Conservation (phyloP, 2,888 invertebrate species). For the Cancer borealis region DNA sequence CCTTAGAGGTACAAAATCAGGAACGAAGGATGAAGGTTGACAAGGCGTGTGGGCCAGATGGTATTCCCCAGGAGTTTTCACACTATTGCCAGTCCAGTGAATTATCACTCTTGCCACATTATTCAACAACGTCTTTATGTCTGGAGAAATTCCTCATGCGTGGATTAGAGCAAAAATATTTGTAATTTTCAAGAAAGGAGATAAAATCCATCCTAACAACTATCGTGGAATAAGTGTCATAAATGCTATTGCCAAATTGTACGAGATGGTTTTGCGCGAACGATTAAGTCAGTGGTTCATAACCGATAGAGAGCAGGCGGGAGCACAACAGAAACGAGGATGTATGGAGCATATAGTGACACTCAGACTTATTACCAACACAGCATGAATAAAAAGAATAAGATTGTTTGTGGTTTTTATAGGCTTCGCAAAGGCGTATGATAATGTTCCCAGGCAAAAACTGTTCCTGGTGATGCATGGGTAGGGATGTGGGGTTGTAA, state of each 20-base stretch:
- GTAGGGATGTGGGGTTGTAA: not conserved
- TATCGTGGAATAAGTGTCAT: constrained; percentile 6
- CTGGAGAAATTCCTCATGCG: not conserved
- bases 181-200: too few relatives aligned
- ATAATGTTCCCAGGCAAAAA: not conserved
- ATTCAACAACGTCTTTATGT: not conserved
- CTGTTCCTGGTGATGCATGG: not conserved
- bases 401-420: not conserved
- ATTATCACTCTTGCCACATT: not conserved
- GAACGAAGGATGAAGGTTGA: not conserved
- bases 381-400: not conserved
- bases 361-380: not conserved
- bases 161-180: not conserved
- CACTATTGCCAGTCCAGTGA: constrained; percentile 18
- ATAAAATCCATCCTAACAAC: not conserved
- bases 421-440: not conserved
- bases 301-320: not conserved
- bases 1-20: not conserved
- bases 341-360: constrained; percentile 35
- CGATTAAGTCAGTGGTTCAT: not conserved
- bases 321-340: not conserved
- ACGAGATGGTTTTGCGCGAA: not conserved
- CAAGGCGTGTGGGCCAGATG: constrained; percentile 28
- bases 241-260: constrained; percentile 22
- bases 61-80: not conserved